Base-by-base conservation (phyloP, 2,113 vertebrate species). In the Zosterops japonicus region DNA sequence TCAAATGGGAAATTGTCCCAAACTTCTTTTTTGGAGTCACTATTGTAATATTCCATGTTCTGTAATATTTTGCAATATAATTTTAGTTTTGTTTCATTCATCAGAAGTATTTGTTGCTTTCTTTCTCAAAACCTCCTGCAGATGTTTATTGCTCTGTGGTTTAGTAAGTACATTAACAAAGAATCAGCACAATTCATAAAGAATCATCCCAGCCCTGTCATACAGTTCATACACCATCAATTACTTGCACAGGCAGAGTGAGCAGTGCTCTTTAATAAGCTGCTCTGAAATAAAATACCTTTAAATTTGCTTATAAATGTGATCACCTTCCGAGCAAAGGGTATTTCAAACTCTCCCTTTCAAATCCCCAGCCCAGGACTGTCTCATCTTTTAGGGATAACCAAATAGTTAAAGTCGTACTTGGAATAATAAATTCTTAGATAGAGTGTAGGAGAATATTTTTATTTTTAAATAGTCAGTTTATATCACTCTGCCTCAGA, bases 1-100 rank as follows among this genome's bases (percentile, higher is more conserved):
- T n/a, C 71, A 71, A 74, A 56, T 2, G 47, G 61, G 87, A 97
- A 94, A 94, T 94, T 94, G 67, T 44, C 23, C 24, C 35, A 87
- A 77, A 90, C 35, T n/a, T 88, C 71, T 81, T 94, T 47, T 86
- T 49, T 39, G 10, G 7, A 64, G 20, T 55, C 33, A 63, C 47
- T 95, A 64, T 86, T 93, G 88, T 90, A 94, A 94, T 83, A 96
- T 65, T 69, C 47, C 46, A 35, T 88, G 57, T 88, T 95, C 85
- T 88, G 53, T 95, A 96, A 85, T 53, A 94, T 78, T 46, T 69
- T 93, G 80, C 61, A 94, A 92, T 87, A 61, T 76, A 53, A 52
- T 96, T 95, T 90, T 95, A 87, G 84, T 93, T 96, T 96, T 81
- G 14, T 42, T 93, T 96, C 88, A 89, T 97, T 97, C 68, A 24